Evolutionary conservation across 2,113 vertebrate species (phyloP).

Genomic region (Microtus oregoni): DNA sequence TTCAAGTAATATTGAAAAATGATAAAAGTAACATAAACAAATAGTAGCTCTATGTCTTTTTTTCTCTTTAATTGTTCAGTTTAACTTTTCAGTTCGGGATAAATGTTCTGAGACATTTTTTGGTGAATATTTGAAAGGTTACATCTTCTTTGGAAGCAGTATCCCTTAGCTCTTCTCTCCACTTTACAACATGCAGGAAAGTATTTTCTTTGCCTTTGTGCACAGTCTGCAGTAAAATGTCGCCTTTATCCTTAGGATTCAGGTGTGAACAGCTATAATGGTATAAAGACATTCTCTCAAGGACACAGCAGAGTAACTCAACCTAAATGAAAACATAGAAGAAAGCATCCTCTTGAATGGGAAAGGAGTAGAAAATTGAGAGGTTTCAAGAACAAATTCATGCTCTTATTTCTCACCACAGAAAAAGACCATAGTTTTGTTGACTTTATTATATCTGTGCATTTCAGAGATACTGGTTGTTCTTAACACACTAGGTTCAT

Average conservation of each 20-base stretch:
- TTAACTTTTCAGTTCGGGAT: constrained; percentile 18
- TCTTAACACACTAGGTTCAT: not conserved
- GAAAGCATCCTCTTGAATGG: constrained; percentile 5
- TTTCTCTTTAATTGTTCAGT: not conserved
- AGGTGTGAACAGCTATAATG: constrained; percentile 14
- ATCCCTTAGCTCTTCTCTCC: not conserved
- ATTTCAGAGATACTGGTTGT: not conserved
- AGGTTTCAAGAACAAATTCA: not conserved
- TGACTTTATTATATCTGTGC: constrained; percentile 22
- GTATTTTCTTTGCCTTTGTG: not conserved
- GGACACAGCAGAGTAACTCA: constrained; percentile 39
- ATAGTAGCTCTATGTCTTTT: not conserved
- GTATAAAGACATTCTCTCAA: not conserved
- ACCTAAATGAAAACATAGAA: constrained; percentile 25
- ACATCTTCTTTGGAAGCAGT: constrained; percentile 5
- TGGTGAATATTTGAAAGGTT: constrained; percentile 1
- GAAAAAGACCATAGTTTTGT: not conserved
- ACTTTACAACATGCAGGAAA: not conserved
- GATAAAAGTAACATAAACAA: constrained; percentile 28
- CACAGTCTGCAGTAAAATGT: not conserved
- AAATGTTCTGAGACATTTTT: constrained; percentile 36
- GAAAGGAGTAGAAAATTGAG: not conserved
- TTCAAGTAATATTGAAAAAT: constrained; percentile 9
- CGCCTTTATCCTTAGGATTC: not conserved
- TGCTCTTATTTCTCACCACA: not conserved